These are phyloP conservation scores for Chiroxiphia lanceolata DNA, from an alignment of 2,797 vertebrate species.

Conservation along the genomic window DNA sequence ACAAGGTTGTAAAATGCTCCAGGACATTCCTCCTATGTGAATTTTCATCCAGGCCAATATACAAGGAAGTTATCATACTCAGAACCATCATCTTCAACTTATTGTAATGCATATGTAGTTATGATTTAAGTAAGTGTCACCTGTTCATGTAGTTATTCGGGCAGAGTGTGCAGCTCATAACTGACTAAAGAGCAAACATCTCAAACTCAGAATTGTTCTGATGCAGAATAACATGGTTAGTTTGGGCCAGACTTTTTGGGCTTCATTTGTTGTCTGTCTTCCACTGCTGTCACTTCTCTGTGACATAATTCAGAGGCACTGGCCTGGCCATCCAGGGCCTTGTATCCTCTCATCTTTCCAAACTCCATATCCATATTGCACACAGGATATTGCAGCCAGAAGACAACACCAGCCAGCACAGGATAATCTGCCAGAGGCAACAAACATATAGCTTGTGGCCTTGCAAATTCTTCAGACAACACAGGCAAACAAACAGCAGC, in stretches of 20 bases:
- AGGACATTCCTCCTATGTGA: not conserved
- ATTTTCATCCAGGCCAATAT: not conserved
- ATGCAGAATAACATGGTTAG: not conserved
- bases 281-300: not conserved
- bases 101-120: not conserved
- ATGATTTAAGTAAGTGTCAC: not conserved
- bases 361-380: not conserved
- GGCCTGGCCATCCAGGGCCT: not conserved
- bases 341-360: not conserved
- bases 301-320: not conserved
- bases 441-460: not conserved
- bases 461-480: constrained; percentile 13
- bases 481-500: constrained; percentile 10
- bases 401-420: not conserved
- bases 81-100: not conserved
- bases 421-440: constrained; percentile 7
- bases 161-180: not conserved
- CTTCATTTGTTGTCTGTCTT: not conserved
- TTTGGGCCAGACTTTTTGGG: not conserved
- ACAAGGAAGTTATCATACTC: not conserved
- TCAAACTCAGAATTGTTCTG: not conserved
- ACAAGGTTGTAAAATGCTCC: not conserved
- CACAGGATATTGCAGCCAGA: not conserved
- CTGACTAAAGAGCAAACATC: not conserved
- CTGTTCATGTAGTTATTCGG: not conserved